Evolutionary conservation across 2,888 invertebrate genomes (phyloP).

Genomic region (Crocallis elinguaria): DNA sequence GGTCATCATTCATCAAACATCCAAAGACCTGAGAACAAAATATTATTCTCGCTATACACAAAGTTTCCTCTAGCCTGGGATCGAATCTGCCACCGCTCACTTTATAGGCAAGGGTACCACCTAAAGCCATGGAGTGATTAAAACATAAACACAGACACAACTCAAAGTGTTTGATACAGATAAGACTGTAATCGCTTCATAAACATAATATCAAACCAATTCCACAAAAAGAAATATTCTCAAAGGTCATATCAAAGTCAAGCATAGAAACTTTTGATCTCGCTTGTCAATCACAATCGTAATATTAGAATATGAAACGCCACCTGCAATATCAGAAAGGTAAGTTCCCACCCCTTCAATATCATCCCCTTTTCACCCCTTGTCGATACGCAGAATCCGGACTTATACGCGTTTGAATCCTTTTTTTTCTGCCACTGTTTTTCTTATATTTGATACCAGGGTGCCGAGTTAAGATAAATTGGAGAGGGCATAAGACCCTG

Average conservation of each 20-base stretch:
- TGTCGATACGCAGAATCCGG: conserved; percentile 22
- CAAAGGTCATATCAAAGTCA: conserved; percentile 21
- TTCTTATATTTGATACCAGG: conserved; percentile 25
- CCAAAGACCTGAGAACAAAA: no score
- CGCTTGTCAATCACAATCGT: conserved; percentile 37
- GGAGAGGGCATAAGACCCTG: background rate
- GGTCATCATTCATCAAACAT: no score
- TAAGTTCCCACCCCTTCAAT: conserved; percentile 30
- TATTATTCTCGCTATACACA: no score
- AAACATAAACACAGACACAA: no score
- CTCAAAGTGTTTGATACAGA: no score
- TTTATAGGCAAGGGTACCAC: no score
- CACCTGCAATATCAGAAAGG: conserved; percentile 34
- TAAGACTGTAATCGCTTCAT: no score
- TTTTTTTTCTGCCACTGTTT: conserved; percentile 33
- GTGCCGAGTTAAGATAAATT: background rate
- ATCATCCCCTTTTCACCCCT: conserved; percentile 29
- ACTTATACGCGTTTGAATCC: conserved; percentile 26
- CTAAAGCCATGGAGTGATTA: no score
- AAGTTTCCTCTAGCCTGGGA: no score
- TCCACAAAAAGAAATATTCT: conserved; percentile 1
- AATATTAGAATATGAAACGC: conserved; percentile 33
- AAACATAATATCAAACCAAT: no score
- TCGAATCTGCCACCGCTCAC: no score
- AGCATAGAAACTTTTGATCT: conserved; percentile 33